Evolutionary conservation across 2,888 invertebrate species (phyloP).

Genomic region (Tridacna crocea): DNA sequence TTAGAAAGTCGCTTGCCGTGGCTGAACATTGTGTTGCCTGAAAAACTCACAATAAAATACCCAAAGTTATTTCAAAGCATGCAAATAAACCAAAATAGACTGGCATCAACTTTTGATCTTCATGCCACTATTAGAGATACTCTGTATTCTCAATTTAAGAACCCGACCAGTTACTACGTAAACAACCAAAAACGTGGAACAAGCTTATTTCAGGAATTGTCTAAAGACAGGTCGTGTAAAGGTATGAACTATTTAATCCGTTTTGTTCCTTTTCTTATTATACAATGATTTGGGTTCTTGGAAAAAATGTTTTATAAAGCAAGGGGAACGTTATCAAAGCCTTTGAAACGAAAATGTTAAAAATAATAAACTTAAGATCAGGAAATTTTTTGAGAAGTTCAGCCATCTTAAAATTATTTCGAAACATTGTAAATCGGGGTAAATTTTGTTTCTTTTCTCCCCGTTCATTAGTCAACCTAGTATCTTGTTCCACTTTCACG

Average conservation of each 20-base stretch:
- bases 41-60: conserved; percentile 87
- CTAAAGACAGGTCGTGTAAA: conserved; percentile 90
- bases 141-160: conserved; percentile 80
- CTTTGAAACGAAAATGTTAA: too few relatives aligned
- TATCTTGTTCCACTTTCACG: too few relatives aligned
- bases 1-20: conserved; percentile 95
- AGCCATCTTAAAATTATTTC: too few relatives aligned
- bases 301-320: neutral
- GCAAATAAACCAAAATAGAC: conserved; percentile 87
- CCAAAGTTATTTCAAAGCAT: conserved; percentile 87
- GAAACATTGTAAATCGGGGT: too few relatives aligned
- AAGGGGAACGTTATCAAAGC: neutral
- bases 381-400: too few relatives aligned
- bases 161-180: conserved; percentile 18
- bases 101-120: conserved; percentile 95
- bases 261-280: neutral
- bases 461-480: too few relatives aligned
- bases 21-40: conserved; percentile 91
- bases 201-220: conserved; percentile 82
- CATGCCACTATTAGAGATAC: conserved; percentile 91
- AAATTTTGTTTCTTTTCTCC: too few relatives aligned
- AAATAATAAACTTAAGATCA: too few relatives aligned
- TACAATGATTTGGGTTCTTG: neutral
- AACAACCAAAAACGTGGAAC: conserved; percentile 73
- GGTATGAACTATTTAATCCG: conserved; percentile 70